phyloP scores from a whole-genome alignment of 2,113 vertebrate species.

The Smithornis capensis region DNA sequence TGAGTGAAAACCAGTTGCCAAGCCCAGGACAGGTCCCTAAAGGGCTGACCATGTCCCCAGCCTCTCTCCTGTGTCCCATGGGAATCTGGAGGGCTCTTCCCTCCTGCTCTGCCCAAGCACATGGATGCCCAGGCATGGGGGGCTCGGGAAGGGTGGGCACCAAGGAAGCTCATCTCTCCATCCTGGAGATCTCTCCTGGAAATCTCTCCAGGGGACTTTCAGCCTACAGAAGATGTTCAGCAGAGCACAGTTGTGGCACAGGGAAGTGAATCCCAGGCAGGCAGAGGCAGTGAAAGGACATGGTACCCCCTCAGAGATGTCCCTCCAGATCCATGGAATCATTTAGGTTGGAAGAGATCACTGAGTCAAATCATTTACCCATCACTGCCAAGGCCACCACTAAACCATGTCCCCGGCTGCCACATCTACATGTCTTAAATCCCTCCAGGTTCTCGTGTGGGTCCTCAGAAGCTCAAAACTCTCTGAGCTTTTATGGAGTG shows the following conservation, averaged over 20 bases:
- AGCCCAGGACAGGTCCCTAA: accelerated
- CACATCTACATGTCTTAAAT: accelerated
- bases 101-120: neutral
- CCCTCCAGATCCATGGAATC: neutral
- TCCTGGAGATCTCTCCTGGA: neutral
- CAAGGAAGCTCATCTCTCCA: neutral
- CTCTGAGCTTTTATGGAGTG: neutral
- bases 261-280: neutral
- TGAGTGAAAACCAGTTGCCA: neutral
- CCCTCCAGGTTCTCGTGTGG: neutral
- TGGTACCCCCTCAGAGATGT: neutral
- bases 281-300: accelerated
- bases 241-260: neutral
- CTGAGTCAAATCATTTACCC: too few species aligned
- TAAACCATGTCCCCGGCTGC: neutral
- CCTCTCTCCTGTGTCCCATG: neutral
- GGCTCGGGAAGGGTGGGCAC: neutral
- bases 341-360: neutral
- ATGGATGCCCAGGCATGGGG: accelerated
- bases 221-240: neutral
- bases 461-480: neutral
- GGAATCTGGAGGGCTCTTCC: neutral
- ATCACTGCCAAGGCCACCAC: neutral
- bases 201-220: neutral
- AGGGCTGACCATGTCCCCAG: neutral